Evolutionary conservation across 2,888 invertebrate genomes (phyloP).

Genomic region (Taphrorychus bicolor): DNA sequence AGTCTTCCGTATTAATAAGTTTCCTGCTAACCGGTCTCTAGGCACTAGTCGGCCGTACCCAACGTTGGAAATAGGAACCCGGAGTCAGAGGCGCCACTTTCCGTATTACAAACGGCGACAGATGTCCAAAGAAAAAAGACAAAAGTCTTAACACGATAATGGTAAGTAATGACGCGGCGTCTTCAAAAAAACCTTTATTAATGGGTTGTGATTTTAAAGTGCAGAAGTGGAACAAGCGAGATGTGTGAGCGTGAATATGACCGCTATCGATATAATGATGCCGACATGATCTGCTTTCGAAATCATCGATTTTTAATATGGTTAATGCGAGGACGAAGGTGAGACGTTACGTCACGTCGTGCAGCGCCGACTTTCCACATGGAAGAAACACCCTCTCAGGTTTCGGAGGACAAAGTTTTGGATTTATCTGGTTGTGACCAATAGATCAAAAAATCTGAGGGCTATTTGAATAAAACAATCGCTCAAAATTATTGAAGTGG

Average conservation of each 20-base stretch:
- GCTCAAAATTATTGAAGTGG: too few species aligned
- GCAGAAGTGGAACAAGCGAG: constrained; percentile 32
- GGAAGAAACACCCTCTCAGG: too few species aligned
- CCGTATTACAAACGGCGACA: constrained; percentile 38
- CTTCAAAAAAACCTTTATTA: constrained; percentile 37
- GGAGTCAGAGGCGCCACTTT: constrained; percentile 30
- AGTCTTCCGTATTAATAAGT: background rate
- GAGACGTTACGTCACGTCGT: background rate
- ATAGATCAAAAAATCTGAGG: too few species aligned
- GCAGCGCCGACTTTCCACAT: too few species aligned
- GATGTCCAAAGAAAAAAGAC: constrained; percentile 35
- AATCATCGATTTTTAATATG: background rate
- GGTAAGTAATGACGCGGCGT: constrained; percentile 37
- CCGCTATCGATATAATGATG: constrained; percentile 12
- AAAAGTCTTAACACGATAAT: constrained; percentile 36
- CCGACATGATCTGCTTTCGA: constrained; percentile 1
- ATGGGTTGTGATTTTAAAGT: constrained; percentile 38
- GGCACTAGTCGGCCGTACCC: background rate
- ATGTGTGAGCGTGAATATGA: constrained; percentile 20
- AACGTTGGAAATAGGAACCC: constrained; percentile 17
- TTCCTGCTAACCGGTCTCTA: background rate
- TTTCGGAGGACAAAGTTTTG: too few species aligned
- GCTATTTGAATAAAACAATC: too few species aligned
- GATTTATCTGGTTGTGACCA: too few species aligned
- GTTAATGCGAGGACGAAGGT: background rate